phyloP scores from a whole-genome alignment of 1,140 invertebrate species.

The Dysdera silvatica region DNA sequence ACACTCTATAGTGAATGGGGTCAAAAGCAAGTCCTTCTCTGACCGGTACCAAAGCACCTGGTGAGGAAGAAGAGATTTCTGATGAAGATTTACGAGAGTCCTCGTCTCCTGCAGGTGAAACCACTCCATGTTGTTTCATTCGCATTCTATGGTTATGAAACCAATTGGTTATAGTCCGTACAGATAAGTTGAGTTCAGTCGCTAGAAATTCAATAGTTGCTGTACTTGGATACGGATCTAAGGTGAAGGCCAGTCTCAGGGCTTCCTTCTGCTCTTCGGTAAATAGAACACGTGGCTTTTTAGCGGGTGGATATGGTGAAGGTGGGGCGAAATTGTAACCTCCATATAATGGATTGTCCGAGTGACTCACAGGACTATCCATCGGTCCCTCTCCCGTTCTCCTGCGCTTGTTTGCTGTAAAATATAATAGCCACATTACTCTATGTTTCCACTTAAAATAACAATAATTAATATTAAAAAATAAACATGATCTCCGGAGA shows the following conservation, averaged over 20 bases:
- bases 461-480: too few relatives aligned
- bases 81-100: not conserved
- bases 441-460: too few relatives aligned
- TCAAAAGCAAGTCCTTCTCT: slow-evolving; percentile 56
- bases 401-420: slow-evolving; percentile 29
- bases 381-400: slow-evolving; percentile 23
- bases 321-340: slow-evolving; percentile 23
- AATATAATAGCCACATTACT: too few relatives aligned
- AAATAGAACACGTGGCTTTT: slow-evolving; percentile 88
- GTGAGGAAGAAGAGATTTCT: slow-evolving; percentile 1
- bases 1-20: slow-evolving; percentile 76
- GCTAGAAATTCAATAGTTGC: slow-evolving; percentile 91
- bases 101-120: slow-evolving; percentile 11
- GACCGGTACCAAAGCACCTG: not conserved
- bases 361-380: slow-evolving; percentile 23
- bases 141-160: slow-evolving; percentile 99
- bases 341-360: slow-evolving; percentile 14
- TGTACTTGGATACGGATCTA: slow-evolving; percentile 94
- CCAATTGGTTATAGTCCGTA: slow-evolving; percentile 96
- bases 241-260: slow-evolving; percentile 78
- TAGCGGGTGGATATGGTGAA: slow-evolving; percentile 49
- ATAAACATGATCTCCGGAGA: too few relatives aligned
- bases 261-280: slow-evolving; percentile 98
- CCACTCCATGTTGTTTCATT: slow-evolving; percentile 75
- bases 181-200: slow-evolving; percentile 78